These are phyloP conservation scores for Chloroclystis v-ata DNA, from an alignment of 2,888 invertebrate genomes.

Conservation along the genomic window DNA sequence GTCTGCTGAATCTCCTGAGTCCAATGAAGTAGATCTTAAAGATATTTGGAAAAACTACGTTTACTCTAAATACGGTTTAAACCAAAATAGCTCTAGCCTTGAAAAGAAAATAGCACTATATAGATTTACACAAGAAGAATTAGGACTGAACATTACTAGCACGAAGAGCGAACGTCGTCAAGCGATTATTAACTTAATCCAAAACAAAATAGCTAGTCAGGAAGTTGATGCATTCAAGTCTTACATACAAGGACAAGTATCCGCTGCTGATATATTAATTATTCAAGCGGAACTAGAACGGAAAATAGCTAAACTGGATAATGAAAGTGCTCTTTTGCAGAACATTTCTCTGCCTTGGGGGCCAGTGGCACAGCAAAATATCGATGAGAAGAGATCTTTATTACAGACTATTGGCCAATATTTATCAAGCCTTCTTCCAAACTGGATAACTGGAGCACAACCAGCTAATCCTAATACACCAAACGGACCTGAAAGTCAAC, in stretches of 20 bases:
- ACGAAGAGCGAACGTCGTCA: slow-evolving; percentile 58
- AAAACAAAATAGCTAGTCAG: slow-evolving; percentile 48
- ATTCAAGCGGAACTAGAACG: slow-evolving; percentile 48
- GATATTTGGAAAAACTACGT: slow-evolving; percentile 62
- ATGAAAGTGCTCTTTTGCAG: slow-evolving; percentile 51
- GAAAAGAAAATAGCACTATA: slow-evolving; percentile 53
- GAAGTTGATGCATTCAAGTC: slow-evolving; percentile 45
- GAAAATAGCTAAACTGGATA: slow-evolving; percentile 58
- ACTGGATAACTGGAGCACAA: slow-evolving; percentile 44
- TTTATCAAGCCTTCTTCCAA: slow-evolving; percentile 54
- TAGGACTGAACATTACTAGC: slow-evolving; percentile 54
- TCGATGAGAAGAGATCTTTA: slow-evolving; percentile 54
- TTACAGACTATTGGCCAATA: slow-evolving; percentile 52
- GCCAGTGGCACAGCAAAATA: slow-evolving; percentile 42
- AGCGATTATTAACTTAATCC: slow-evolving; percentile 54
- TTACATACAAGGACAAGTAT: slow-evolving; percentile 51
- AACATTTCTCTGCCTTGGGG: slow-evolving; percentile 52
- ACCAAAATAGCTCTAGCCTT: slow-evolving; percentile 44
- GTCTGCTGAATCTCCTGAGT: slow-evolving; percentile 40
- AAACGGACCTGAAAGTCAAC: neutral
- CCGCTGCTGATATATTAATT: slow-evolving; percentile 49
- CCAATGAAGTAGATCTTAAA: slow-evolving; percentile 53
- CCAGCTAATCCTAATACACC: slow-evolving; percentile 11
- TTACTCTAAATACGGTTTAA: slow-evolving; percentile 57
- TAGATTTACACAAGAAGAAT: slow-evolving; percentile 54